A percentile compares a stretch with the other conserved stretches of the same genome.
These are phyloP conservation scores for Calliopum simillimum DNA, from an alignment of 2,888 invertebrate genomes.

Conservation along the genomic window DNA sequence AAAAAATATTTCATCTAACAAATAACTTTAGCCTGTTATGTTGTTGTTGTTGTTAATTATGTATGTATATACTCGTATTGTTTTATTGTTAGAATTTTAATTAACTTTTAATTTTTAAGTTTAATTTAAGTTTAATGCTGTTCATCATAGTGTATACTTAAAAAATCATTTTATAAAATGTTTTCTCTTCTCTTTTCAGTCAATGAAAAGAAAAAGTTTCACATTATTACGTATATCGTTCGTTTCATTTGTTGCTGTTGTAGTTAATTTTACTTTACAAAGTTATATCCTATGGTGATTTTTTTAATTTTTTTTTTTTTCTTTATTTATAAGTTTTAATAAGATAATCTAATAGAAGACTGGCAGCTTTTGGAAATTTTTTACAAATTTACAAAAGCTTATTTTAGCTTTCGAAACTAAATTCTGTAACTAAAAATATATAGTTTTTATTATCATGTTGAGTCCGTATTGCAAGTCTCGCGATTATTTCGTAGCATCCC, in stretches of 20 bases:
- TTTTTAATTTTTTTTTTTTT: not conserved
- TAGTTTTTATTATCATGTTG: not conserved
- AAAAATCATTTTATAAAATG: no score
- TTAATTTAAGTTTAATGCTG: no score
- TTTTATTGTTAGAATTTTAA: no score
- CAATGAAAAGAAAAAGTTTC: slow-evolving; percentile 46
- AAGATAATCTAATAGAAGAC: not conserved
- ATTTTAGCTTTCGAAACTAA: not conserved
- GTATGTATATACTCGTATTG: no score
- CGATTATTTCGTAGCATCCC: no score
- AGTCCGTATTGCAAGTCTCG: no score
- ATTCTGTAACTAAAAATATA: not conserved
- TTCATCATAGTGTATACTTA: no score
- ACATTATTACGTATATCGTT: slow-evolving; percentile 31
- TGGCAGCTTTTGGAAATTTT: slow-evolving; percentile 1
- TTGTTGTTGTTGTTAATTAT: no score
- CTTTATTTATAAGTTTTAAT: not conserved
- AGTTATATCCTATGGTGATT: slow-evolving; percentile 7
- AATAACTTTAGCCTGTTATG: no score
- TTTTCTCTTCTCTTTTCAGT: slow-evolving; percentile 39
- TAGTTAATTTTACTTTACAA: not conserved
- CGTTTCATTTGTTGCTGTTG: not conserved
- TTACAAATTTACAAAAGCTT: slow-evolving; percentile 19
- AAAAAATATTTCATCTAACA: no score
- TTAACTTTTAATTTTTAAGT: no score